These are phyloP conservation scores for Nasonia longicornis DNA, from an alignment of 1,140 invertebrate genomes.

Conservation along the genomic window DNA sequence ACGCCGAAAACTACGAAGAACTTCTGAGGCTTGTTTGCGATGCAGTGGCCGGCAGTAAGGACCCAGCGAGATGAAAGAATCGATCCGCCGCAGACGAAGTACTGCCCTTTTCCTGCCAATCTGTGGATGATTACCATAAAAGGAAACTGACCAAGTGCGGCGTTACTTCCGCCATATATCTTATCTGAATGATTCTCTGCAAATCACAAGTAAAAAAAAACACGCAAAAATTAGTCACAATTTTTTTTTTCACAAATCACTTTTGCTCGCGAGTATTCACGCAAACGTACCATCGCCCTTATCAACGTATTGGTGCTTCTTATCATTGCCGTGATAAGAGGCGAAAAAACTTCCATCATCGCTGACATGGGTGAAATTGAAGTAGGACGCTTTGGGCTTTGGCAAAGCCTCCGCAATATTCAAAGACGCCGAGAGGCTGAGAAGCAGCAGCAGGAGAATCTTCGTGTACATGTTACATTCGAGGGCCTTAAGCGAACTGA, in stretches of 20 bases:
- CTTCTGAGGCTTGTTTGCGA: background rate
- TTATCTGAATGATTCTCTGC: slow-evolving; percentile 14
- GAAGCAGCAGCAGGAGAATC: background rate
- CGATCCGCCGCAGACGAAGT: slow-evolving; percentile 47
- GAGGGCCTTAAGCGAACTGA: background rate
- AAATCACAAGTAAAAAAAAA: background rate
- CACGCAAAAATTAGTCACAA: no score
- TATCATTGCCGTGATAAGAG: background rate
- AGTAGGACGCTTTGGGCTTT: background rate
- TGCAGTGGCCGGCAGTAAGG: slow-evolving; percentile 49
- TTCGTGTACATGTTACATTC: background rate
- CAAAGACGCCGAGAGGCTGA: background rate
- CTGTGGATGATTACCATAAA: slow-evolving; percentile 49
- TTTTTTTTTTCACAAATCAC: no score
- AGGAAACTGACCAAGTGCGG: slow-evolving; percentile 44
- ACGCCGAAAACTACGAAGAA: slow-evolving; percentile 48
- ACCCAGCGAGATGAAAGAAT: slow-evolving; percentile 50
- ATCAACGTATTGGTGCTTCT: background rate
- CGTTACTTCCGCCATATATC: slow-evolving; percentile 43
- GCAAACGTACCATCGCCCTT: background rate
- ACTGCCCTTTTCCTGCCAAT: slow-evolving; percentile 10
- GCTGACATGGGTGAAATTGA: background rate
- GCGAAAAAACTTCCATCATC: background rate
- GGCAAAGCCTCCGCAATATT: background rate
- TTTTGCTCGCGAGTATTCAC: no score